Evolutionary conservation across 2,797 vertebrate species (phyloP).

Genomic region (Lacerta bilineata): DNA sequence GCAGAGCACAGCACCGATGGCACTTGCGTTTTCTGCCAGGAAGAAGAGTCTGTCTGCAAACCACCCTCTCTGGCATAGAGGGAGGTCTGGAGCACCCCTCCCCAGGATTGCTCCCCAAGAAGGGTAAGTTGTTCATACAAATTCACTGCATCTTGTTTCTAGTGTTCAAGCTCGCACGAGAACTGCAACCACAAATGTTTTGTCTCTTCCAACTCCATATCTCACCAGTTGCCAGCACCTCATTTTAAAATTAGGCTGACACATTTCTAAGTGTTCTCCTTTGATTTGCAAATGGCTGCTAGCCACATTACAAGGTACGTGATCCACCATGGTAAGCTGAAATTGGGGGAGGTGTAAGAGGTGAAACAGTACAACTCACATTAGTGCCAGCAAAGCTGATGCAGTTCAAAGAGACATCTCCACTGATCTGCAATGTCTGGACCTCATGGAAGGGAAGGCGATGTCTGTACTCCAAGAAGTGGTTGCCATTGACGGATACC

Average conservation of each 20-base stretch:
- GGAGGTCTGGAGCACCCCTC: neutral
- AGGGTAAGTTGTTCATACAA: neutral
- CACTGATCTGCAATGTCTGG: constrained; percentile 79
- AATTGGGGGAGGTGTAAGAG: neutral
- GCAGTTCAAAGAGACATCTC: constrained; percentile 82
- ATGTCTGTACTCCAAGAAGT: constrained; percentile 82
- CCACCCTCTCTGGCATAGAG: neutral
- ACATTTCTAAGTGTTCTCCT: neutral
- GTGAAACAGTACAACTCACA: neutral
- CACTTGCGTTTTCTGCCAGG: no score
- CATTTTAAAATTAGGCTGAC: neutral
- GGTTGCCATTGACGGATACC: constrained; percentile 83
- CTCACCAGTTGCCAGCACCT: neutral
- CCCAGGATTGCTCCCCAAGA: no score
- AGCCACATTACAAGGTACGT: neutral
- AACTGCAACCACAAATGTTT: neutral
- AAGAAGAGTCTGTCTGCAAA: no score
- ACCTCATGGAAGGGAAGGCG: constrained; percentile 83
- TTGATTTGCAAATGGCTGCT: neutral
- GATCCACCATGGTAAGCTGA: neutral
- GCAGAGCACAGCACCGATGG: no score
- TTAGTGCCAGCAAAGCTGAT: constrained; percentile 81
- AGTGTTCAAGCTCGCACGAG: neutral
- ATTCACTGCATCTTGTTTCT: neutral
- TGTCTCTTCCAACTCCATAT: neutral